phyloP scores from a whole-genome alignment of 2,888 invertebrate species.

The Microplitis manilae region DNA sequence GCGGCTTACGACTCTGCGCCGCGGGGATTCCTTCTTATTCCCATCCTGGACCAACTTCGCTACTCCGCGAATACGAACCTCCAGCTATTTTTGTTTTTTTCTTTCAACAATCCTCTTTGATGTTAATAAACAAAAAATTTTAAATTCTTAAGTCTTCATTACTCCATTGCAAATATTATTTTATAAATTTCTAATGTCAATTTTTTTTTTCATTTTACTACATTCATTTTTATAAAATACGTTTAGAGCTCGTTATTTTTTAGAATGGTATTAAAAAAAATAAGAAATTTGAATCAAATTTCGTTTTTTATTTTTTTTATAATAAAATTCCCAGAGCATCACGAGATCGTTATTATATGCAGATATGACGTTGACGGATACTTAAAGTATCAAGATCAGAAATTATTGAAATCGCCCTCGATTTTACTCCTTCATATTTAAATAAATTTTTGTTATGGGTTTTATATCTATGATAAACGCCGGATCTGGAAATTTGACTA shows the following conservation, averaged over 20 bases:
- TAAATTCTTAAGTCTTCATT: not conserved
- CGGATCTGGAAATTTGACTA: constrained; percentile 13
- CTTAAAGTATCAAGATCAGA: constrained; percentile 51
- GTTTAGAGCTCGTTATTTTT: too few species aligned
- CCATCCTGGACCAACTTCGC: constrained; percentile 4
- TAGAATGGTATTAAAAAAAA: too few species aligned
- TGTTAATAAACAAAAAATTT: not conserved
- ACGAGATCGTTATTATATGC: constrained; percentile 48
- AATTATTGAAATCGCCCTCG: constrained; percentile 58
- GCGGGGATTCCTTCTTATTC: constrained; percentile 27
- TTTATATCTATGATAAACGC: constrained; percentile 16
- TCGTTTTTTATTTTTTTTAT: constrained; percentile 36
- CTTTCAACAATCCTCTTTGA: not conserved
- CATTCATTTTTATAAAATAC: too few species aligned
- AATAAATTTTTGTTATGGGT: too few species aligned
- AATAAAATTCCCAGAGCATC: constrained; percentile 20
- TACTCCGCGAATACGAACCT: not conserved
- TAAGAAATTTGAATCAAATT: not conserved
- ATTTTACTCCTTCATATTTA: constrained; percentile 34
- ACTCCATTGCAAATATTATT: not conserved
- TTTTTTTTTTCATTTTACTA: not conserved
- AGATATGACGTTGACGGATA: constrained; percentile 49
- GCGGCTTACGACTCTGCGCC: constrained; percentile 30
- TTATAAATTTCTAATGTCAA: not conserved
- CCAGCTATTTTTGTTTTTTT: constrained; percentile 13